phyloP scores from a whole-genome alignment of 2,797 vertebrate species.

The Hyperoplus immaculatus region DNA sequence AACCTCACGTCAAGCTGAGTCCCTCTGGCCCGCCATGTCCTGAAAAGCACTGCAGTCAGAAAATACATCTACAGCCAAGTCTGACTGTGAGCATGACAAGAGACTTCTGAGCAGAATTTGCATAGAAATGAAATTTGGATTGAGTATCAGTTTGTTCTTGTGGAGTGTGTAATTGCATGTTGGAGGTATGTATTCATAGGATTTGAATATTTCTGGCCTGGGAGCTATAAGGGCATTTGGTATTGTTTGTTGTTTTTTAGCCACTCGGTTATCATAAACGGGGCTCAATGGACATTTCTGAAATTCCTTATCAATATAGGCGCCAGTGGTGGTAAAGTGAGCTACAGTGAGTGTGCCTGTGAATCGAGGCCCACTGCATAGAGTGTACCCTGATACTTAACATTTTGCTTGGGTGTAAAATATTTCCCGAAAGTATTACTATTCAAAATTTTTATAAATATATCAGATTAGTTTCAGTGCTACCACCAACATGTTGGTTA shows the following conservation, averaged over 20 bases:
- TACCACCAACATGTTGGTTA: neutral
- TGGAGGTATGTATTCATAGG: conserved; percentile 27
- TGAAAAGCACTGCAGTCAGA: conserved; percentile 42
- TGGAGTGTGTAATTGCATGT: conserved; percentile 37
- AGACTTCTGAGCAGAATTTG: conserved; percentile 57
- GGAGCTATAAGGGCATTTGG: neutral
- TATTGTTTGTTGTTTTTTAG: neutral
- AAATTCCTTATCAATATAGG: too few relatives aligned
- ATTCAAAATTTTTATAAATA: neutral
- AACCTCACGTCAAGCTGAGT: conserved; percentile 47
- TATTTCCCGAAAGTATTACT: neutral
- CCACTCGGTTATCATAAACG: neutral
- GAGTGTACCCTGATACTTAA: too few relatives aligned
- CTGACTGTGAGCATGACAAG: conserved; percentile 38
- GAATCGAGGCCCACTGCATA: too few relatives aligned
- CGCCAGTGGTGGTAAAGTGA: too few relatives aligned
- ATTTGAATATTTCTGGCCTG: neutral
- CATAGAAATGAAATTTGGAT: conserved; percentile 70
- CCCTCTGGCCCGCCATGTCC: conserved; percentile 34
- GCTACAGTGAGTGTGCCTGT: too few relatives aligned
- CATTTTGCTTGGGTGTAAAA: neutral
- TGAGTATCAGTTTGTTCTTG: conserved; percentile 60
- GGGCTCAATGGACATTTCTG: neutral
- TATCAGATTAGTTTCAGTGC: too few relatives aligned
- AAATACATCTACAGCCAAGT: conserved; percentile 46